Evolutionary conservation across 2,888 invertebrate species (phyloP), one percentile per base, ranked within the genome.

Genomic region (Hydropsyche betteni): DNA sequence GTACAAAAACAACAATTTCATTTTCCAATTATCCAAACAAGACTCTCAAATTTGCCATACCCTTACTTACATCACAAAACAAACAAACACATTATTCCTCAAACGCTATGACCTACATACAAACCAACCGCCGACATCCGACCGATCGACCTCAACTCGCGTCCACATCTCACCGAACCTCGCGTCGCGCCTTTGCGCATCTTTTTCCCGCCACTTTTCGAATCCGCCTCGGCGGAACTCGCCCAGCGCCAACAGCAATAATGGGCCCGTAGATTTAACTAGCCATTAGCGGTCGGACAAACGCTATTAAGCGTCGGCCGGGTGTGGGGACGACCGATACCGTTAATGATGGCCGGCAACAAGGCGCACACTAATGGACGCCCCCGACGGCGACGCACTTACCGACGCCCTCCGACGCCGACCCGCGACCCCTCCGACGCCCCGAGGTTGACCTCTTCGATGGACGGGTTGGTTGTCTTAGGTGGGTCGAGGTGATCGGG

Each of bases 361-460:
- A 34, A 70, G 70, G 70, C 70, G 69, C 14, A 14, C 52, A 24
- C 70, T 70, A 70, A 70, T 70, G 70, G 70, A 53, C 69, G 70
- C 70, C 53, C 70, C 70, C 70, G 53, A 51, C 34, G 70, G 24
- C 44, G 69, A 69, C 44, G 69, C 69, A 69, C 69, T 70, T 70
- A 70, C 33, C 24, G 70, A 52, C 52, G 12, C 55, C 70, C 70
- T 58, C 16, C 7, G 51, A 16, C 14, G n/a, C 8, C 68, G 33
- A 24, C 68, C n/a, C 36, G 12, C 12, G 16, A 33, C 34, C 12
- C 36, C 6, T n/a, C 10, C 10, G 34, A 8, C 68, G 33, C 68
- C 14, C 68, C 36, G 10, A 58, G 14, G 12, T 24, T 61, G 24
- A 33, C 61, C 24, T 33, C n/a, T 53, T 44, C 44, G 44, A 44